Conservation (phyloP, 1,140 invertebrate species). For the Eulimnadia texana region DNA sequence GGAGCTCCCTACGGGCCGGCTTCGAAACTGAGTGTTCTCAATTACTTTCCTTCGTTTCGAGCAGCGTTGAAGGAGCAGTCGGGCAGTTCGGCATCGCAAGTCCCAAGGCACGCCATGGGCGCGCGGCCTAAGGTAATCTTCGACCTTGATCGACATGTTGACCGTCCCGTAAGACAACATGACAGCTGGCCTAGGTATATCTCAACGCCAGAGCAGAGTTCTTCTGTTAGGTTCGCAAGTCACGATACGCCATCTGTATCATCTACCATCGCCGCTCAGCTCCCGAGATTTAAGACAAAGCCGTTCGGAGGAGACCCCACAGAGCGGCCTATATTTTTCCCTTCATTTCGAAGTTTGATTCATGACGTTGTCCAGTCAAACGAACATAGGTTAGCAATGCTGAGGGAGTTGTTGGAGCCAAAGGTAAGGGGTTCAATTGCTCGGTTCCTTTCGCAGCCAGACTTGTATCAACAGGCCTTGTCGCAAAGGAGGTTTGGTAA, state of each 20-base stretch:
- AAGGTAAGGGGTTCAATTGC: background rate
- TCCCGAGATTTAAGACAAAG: background rate
- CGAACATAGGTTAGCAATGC: background rate
- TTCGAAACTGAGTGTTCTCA: too few species aligned
- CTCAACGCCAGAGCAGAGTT: background rate
- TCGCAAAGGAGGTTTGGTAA: background rate
- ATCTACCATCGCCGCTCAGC: background rate
- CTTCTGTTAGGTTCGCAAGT: background rate
- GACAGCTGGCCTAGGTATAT: background rate
- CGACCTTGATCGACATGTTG: too few species aligned
- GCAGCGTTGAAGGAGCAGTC: too few species aligned
- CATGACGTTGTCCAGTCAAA: constrained; percentile 1
- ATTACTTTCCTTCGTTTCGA: too few species aligned
- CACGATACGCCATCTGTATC: background rate
- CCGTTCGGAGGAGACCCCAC: constrained; percentile 2
- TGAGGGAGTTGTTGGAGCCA: background rate
- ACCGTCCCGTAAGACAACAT: too few species aligned
- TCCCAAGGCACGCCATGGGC: too few species aligned
- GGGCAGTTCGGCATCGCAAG: too few species aligned
- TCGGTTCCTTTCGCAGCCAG: background rate
- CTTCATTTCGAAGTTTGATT: background rate
- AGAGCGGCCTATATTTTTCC: constrained; percentile 9
- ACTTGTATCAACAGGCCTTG: background rate
- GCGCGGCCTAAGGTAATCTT: too few species aligned
- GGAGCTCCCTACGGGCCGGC: too few species aligned